Conservation (phyloP, 2,113 vertebrate genomes). For the Erythrocebus patas region DNA sequence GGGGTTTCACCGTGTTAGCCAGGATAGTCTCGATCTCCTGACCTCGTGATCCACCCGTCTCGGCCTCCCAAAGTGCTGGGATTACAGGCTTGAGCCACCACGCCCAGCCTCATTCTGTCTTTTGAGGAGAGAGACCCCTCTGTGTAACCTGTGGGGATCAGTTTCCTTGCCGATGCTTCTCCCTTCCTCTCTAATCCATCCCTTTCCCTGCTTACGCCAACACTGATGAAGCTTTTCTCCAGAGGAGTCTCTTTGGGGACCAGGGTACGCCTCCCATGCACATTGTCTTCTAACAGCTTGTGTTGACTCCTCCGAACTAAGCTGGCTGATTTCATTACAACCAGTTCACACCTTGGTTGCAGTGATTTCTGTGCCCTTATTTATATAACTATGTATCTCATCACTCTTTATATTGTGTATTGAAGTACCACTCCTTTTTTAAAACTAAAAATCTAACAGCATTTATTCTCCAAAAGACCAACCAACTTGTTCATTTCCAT, state of each 20-base stretch:
- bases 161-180: background rate
- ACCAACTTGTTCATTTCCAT: background rate
- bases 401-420: background rate
- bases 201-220: background rate
- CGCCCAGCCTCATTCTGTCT: background rate
- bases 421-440: background rate
- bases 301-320: background rate
- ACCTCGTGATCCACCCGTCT: too few relatives aligned
- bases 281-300: background rate
- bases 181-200: background rate
- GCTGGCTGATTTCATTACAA: background rate
- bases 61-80: too few relatives aligned
- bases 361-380: background rate
- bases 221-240: background rate
- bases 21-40: too few relatives aligned
- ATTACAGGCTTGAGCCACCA: too few relatives aligned
- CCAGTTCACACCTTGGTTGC: background rate
- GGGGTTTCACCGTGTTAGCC: too few relatives aligned
- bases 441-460: conserved; percentile 32
- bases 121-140: background rate
- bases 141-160: background rate
- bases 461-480: background rate
- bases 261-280: background rate
- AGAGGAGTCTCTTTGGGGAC: conserved; percentile 13
- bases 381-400: background rate